Evolutionary conservation across 1,140 invertebrate genomes (phyloP), one percentile per base, ranked within the genome.

Genomic region (Manduca sexta): DNA sequence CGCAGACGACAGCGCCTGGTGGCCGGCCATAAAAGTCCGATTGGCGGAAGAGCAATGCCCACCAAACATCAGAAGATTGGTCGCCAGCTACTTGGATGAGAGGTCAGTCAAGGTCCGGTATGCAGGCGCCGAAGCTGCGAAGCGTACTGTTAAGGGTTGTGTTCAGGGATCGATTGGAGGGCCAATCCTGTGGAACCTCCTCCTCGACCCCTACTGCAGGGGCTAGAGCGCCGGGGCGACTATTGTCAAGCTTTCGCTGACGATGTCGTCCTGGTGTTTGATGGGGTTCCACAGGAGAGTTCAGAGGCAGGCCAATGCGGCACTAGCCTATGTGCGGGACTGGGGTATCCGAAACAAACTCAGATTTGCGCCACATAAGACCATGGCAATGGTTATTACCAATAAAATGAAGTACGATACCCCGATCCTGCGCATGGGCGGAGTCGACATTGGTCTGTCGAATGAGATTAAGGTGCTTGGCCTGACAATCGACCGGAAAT

Each of bases 361-460:
- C 13, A 51, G 45, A 11, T 51, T 51, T 21, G 49, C 42, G 13
- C 18, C 41, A 11, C 49, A 51, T 3, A 51, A 51, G 18, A 51
- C 49, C 4, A 41, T 14, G 15, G 50, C 50, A 1, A 52, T 52
- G 50, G 1, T 46, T 13, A 41, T 52, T 26, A 52, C 43, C 0
- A 33, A 30, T 8, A 52, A 52, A 21, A 12, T 52, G 14, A 52
- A 52, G 15, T 52, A 26, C 21, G 38, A 46, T 26, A 14, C 15
- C 10, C 50, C 50, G 29, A 11, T 16, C 14, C 39, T 46, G 29
- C 11, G n/a, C 17, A 52, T 52, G 43, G 35, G 34, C n/a, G 49
- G 49, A 10, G 15, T n/a, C 0, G 12, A 4, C 33, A 45, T 51
- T 38, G 26, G 26, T 8, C 2, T 46, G 37, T 30, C 21, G 3